A percentile compares a stretch with the other conserved stretches of the same genome.
phyloP scores from a whole-genome alignment of 2,888 invertebrate genomes.

The Alcis repandata region DNA sequence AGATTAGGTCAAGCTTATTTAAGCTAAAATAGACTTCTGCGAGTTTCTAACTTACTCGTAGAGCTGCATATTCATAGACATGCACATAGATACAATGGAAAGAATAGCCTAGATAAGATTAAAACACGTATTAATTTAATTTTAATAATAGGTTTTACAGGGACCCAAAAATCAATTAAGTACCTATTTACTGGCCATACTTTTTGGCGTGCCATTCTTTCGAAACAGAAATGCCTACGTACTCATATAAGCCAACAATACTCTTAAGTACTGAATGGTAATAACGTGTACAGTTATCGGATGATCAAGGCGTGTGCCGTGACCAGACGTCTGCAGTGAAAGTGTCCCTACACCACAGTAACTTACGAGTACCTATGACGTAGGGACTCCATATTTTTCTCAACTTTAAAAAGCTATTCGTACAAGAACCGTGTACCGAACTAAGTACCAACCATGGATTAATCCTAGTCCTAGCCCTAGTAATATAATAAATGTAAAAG shows the following conservation, averaged over 20 bases:
- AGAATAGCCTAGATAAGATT: too few species aligned
- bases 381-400: slow-evolving; percentile 33
- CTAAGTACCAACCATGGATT: too few species aligned
- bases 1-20: too few species aligned
- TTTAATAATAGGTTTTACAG: too few species aligned
- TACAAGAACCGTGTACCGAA: too few species aligned
- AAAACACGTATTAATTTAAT: too few species aligned
- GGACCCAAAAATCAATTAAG: neutral
- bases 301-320: slow-evolving; percentile 61
- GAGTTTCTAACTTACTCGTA: too few species aligned
- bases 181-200: neutral
- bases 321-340: slow-evolving; percentile 67
- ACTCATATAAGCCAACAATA: slow-evolving; percentile 9
- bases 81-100: too few species aligned
- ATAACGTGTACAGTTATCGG: slow-evolving; percentile 58
- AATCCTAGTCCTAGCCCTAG: too few species aligned
- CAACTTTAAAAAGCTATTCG: neutral
- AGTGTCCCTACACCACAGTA: slow-evolving; percentile 76
- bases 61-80: too few species aligned
- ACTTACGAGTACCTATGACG: slow-evolving; percentile 52
- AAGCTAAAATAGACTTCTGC: too few species aligned
- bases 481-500: too few species aligned
- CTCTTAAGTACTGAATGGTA: slow-evolving; percentile 26
- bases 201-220: neutral
- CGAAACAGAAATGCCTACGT: neutral